Base-by-base conservation (phyloP, 2,113 vertebrate genomes). In the Phainopepla nitens region DNA sequence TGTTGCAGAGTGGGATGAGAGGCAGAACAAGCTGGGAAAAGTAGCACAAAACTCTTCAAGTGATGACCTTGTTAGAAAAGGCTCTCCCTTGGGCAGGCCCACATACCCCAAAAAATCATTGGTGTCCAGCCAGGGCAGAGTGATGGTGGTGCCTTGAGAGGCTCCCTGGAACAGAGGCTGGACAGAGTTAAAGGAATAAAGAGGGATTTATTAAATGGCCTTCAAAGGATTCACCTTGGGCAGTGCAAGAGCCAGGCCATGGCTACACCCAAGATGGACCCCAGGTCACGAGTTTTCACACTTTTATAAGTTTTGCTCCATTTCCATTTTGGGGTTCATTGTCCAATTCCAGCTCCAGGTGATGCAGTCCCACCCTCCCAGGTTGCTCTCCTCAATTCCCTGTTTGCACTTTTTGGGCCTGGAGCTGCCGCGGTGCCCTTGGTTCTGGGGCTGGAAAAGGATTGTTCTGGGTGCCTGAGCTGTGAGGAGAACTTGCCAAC, bases 91-190 rank as follows among this genome's bases (percentile, higher is more conserved):
- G 56, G 66, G 58, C 42, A 79, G 33, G 66, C n/a, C 72, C 62
- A 25, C 15, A 0, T 1, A 6, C 29, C 51, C 56, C 41, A 20
- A 47, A 47, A 53, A 53, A 2, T 12, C 17, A 0, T 28, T 49
- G 56, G 15, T 31, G 42, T 6, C 3, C 69, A 31, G 36, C 17
- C 62, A 53, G 82, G 66, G 61, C 75, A 15, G 9, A 25, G 65
- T 0, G 6, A 10, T 33, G 49, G 23, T 49, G 49, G 25, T 49
- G 49, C 49, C 49, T 25, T 6, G 13, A 49, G 24, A 49, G 49
- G 49, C 23, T 14, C 3, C 49, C 49, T 49, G 49, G 49, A 27
- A 7, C 49, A 50, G 47, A 47, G 47, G 47, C 45, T 22, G 45
- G 45, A 22, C 45, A 47, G 47, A 22, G 23, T 50, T 50, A 50